A percentile compares a stretch with the other conserved stretches of the same genome.
These are phyloP conservation scores for Andrena bicolor DNA, from an alignment of 2,888 invertebrate genomes.

Conservation along the genomic window DNA sequence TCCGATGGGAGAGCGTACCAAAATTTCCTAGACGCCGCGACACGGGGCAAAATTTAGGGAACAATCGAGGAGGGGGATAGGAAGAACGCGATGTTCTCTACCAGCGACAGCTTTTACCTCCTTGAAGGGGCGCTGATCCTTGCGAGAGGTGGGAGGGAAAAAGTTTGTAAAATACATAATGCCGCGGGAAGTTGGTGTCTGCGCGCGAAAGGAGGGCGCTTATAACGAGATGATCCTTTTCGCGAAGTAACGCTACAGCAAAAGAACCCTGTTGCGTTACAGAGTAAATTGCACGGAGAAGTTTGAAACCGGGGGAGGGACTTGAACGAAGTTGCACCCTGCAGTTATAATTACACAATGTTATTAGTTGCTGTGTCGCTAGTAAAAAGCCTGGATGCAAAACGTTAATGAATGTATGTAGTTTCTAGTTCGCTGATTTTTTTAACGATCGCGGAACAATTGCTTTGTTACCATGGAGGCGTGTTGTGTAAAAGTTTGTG, in stretches of 20 bases:
- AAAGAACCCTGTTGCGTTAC: conserved; percentile 18
- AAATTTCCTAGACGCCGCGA: not conserved
- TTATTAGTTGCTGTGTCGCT: not conserved
- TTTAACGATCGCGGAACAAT: not conserved
- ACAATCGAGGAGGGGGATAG: no score
- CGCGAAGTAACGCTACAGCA: conserved; percentile 5
- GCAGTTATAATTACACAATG: conserved; percentile 18
- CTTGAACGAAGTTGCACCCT: not conserved
- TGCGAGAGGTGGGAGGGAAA: conserved; percentile 2
- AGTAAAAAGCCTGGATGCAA: conserved; percentile 16
- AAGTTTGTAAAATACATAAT: conserved; percentile 28
- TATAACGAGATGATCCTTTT: conserved; percentile 40
- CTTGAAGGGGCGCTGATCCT: conserved; percentile 2
- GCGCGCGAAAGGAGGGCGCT: not conserved
- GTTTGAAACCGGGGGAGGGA: conserved; percentile 11
- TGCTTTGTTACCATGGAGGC: not conserved
- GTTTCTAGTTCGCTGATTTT: not conserved
- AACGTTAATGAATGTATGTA: conserved; percentile 15
- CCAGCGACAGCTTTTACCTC: not conserved
- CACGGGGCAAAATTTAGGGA: not conserved
- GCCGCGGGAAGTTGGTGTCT: conserved; percentile 1
- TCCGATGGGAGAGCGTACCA: not conserved
- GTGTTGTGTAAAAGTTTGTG: not conserved
- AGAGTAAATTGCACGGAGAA: conserved; percentile 28
- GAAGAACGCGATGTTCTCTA: not conserved